Base-by-base conservation (phyloP, 1,140 invertebrate genomes). In the Campoletis sonorensis region DNA sequence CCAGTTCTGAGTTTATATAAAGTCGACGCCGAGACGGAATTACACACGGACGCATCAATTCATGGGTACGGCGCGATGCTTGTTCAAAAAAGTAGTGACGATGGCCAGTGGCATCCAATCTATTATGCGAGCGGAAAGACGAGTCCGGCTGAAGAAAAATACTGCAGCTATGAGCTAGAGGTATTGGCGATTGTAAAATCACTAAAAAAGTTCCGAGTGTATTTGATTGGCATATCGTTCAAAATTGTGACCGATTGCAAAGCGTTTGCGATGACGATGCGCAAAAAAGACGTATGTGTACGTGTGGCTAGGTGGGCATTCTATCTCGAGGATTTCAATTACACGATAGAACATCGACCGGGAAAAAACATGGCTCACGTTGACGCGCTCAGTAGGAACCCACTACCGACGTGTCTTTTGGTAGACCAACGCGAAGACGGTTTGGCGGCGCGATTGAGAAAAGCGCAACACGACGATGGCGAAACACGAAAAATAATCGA, bases 231-330 rank as follows among this genome's bases (percentile, higher is more conserved):
- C 10, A 79, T 70, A 0, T 11, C n/a, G 15, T 77, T 81, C 18
- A 79, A 82, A 30, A 82, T 82, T 23, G 37, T 79, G 18, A 72
- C 51, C 7, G 73, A 79, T n/a, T 77, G 79, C 58, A 49, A 76
- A 77, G 90, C 90, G 27, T 88, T 92, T 49, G 72, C 86, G 54
- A 81, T 78, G 70, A 88, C 83, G 13, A 85, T 88, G 82, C 23
- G 83, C 87, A 88, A 78, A 87, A 84, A 79, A 87, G 64, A 64
- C 86, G 73, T 73, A n/a, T n/a, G 58, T 76, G 76, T 86, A 21
- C 72, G 87, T 71, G 87, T 91, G 5, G 89, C 89, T 27, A 79
- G 87, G 71, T 91, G 88, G 88, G 83, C 85, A 49, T 78, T 90
- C 76, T 70, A 87, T 7, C 40, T 90, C 13, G 86, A 88, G 79